A percentile compares a stretch with the other conserved stretches of the same genome.
phyloP scores from a whole-genome alignment of 2,797 vertebrate species.

The Hoplostethus atlanticus region DNA sequence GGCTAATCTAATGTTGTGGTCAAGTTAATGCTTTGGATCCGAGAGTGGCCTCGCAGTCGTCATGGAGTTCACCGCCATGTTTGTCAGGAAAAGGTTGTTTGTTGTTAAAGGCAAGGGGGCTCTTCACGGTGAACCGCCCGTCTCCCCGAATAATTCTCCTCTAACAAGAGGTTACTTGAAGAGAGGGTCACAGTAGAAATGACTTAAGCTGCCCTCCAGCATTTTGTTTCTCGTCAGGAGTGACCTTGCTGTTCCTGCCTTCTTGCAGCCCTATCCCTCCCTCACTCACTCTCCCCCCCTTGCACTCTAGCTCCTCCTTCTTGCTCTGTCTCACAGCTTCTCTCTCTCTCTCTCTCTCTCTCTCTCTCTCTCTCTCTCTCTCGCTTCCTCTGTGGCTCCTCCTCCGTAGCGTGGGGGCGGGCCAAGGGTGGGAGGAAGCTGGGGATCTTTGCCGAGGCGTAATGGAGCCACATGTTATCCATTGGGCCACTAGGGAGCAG shows the following conservation, averaged over 20 bases:
- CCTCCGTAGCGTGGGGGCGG: slow-evolving; percentile 8
- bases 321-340: background rate
- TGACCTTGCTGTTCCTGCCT: slow-evolving; percentile 50
- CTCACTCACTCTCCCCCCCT: background rate
- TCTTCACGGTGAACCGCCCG: background rate
- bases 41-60: slow-evolving; percentile 3
- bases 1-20: slow-evolving; percentile 39
- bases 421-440: slow-evolving; percentile 45
- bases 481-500: slow-evolving; percentile 81
- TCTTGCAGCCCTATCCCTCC: slow-evolving; percentile 17
- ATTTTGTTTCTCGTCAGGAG: slow-evolving; percentile 37
- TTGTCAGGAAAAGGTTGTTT: too few relatives aligned
- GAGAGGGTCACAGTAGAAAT: slow-evolving; percentile 17
- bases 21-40: slow-evolving; percentile 26
- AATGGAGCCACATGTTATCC: slow-evolving; percentile 61
- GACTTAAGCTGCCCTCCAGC: slow-evolving; percentile 27
- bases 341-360: slow-evolving; percentile 3
- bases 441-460: slow-evolving; percentile 10
- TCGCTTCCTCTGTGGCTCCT: slow-evolving; percentile 19
- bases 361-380: slow-evolving; percentile 6
- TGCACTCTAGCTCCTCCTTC: background rate
- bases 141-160: slow-evolving; percentile 20
- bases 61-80: background rate
- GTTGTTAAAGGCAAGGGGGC: background rate
- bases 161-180: slow-evolving; percentile 35